Evolutionary conservation across 2,888 invertebrate genomes (phyloP).

Genomic region (Thyatira batis): DNA sequence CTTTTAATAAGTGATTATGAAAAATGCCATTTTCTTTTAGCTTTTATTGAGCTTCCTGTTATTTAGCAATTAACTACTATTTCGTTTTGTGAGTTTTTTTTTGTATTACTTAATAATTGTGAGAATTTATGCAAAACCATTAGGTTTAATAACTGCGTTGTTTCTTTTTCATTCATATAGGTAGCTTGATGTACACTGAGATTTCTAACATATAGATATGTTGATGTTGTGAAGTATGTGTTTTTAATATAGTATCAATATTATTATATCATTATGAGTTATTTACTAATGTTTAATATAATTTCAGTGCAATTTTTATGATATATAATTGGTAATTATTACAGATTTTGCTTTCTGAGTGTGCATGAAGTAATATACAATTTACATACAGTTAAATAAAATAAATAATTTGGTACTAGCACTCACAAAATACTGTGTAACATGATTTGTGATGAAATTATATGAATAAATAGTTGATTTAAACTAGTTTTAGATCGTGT

Average conservation of each 20-base stretch:
- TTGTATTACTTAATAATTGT: not conserved
- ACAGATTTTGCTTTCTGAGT: not conserved
- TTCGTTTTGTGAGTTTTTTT: not conserved
- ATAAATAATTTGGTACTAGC: not conserved
- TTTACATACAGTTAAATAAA: not conserved
- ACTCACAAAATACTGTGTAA: not conserved
- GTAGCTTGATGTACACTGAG: constrained; percentile 26
- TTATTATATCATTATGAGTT: not conserved
- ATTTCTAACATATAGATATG: constrained; percentile 5
- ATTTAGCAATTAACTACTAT: constrained; percentile 19
- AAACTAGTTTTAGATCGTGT: not conserved
- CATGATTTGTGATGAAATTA: not conserved
- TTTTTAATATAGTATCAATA: no score
- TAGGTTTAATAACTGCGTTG: not conserved
- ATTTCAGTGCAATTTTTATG: not conserved
- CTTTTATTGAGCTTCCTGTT: constrained; percentile 67
- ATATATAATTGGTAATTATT: not conserved
- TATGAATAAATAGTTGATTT: not conserved
- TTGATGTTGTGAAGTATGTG: not conserved
- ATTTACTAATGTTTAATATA: not conserved
- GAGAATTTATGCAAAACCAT: not conserved
- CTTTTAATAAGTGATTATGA: constrained; percentile 57
- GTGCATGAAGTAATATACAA: not conserved
- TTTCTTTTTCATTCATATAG: constrained; percentile 10
- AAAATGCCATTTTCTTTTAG: constrained; percentile 67